Percentiles rank a stretch among this genome's conserved stretches.
These are phyloP conservation scores for Callospermophilus lateralis DNA, from an alignment of 2,113 vertebrate genomes.

Conservation along the genomic window DNA sequence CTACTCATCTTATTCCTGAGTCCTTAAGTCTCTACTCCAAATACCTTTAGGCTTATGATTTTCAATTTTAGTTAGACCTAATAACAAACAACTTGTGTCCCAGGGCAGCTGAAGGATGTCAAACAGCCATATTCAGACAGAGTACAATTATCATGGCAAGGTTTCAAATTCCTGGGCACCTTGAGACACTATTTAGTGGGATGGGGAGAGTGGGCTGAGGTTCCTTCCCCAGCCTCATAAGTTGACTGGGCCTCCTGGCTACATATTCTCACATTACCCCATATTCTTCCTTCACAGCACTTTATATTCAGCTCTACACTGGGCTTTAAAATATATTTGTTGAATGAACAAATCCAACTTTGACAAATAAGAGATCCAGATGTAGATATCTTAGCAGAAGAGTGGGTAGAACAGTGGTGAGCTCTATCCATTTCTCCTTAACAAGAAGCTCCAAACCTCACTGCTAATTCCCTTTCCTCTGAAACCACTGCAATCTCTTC, in stretches of 20 bases:
- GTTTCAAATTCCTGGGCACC: not conserved
- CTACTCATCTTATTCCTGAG: not conserved
- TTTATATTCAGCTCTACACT: not conserved
- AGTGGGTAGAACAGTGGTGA: not conserved
- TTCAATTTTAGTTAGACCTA: not conserved
- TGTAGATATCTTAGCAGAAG: not conserved
- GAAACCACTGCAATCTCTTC: not conserved
- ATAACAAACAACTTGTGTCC: not conserved
- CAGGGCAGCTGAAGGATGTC: not conserved
- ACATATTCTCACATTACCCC: not conserved
- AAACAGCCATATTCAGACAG: not conserved
- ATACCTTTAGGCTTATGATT: not conserved
- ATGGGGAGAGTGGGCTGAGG: not conserved
- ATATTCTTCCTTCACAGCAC: not conserved
- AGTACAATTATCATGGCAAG: not conserved
- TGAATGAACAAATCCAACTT: not conserved
- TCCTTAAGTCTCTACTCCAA: not conserved
- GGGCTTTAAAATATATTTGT: not conserved
- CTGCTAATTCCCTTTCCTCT: not conserved
- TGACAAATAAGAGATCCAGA: not conserved
- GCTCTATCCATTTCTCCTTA: not conserved
- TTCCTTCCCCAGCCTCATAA: not conserved
- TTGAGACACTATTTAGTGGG: not conserved
- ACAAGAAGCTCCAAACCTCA: not conserved
- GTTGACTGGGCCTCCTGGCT: not conserved